Evolutionary conservation across 92 coral and sea anemone species (phyloP).

Genomic region (Actinernus sp.): DNA sequence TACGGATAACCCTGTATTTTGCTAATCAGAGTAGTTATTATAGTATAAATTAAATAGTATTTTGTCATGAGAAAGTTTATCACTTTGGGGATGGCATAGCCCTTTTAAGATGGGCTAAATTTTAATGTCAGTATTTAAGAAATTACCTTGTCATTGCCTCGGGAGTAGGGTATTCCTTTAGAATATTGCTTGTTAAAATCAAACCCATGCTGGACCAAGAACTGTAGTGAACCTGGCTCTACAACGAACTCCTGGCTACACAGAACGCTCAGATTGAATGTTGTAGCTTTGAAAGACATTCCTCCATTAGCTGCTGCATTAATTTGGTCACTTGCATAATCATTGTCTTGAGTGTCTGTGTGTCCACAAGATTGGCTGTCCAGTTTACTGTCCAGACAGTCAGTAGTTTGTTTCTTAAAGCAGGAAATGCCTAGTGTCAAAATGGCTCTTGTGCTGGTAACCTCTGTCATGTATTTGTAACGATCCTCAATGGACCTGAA

Average conservation of each 20-base stretch:
- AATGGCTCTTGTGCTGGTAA: constrained; percentile 90
- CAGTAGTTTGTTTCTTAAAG: constrained; percentile 34
- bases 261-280: constrained; percentile 85
- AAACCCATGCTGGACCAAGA: constrained; percentile 94
- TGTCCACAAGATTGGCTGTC: neutral
- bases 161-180: constrained; percentile 83
- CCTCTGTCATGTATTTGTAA: constrained; percentile 78
- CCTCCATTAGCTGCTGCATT: neutral
- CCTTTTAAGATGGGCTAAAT: no score
- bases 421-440: constrained; percentile 91
- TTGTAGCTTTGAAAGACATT: constrained; percentile 55
- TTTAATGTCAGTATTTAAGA: no score
- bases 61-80: no score
- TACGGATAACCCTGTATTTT: no score
- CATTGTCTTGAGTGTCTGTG: neutral
- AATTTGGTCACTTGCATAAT: neutral
- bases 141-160: constrained; percentile 65
- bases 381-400: neutral
- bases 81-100: no score
- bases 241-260: constrained; percentile 86
- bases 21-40: no score
- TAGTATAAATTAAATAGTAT: no score
- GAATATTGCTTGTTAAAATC: constrained; percentile 97
- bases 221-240: constrained; percentile 90
- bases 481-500: constrained; percentile 86